Base-by-base conservation (phyloP, 2,888 invertebrate species). In the Abscondita cerata region DNA sequence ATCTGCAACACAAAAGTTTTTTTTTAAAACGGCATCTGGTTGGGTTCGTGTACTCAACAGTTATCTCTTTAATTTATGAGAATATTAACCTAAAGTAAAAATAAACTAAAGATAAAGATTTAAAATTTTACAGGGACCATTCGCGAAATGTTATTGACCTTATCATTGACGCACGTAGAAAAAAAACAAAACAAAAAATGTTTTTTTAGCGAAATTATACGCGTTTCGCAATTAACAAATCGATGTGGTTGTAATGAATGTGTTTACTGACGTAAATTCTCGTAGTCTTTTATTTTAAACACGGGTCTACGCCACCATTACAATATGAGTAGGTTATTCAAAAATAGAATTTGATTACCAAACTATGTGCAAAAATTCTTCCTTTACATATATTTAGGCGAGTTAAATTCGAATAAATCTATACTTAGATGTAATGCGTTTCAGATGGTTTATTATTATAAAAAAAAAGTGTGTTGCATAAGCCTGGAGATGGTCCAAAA, bases 401-500 rank as follows among this genome's bases (percentile, higher is more conserved):
- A 16, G 19, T 15, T 9, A 16, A 44, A 18, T 44, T n/a, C 16
- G 16, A 16, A 18, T 44, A 44, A 44, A 44, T 4, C 15, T 44
- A 44, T 18, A 19, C 19, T 44, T 44, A 44, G 44, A 44, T 2
- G 1, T 44, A 19, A 31, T 1, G n/a, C 44, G 18, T 25, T 38
- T 11, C 46, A 47, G 33, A 34, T 34, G 46, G 47, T 52, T 59
- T 53, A 47, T 59, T 59, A 47, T 53, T 59, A 19, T 47, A 53
- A 52, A 46, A 53, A 52, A 46, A 53, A 59, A 52, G 36, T 36
- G 25, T 46, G 44, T 58, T 52, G 52, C 38, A 52, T 40, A 51
- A 40, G 52, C 25, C 54, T 59, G 59, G 59, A 59, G 9, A 33
- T n/a, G 11, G 12, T 59, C 59, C 59, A 54, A 59, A 33, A n/a